Evolutionary conservation across 2,113 vertebrate species (phyloP), one percentile per base, ranked within the genome.

Genomic region (Collichthys lucidus): DNA sequence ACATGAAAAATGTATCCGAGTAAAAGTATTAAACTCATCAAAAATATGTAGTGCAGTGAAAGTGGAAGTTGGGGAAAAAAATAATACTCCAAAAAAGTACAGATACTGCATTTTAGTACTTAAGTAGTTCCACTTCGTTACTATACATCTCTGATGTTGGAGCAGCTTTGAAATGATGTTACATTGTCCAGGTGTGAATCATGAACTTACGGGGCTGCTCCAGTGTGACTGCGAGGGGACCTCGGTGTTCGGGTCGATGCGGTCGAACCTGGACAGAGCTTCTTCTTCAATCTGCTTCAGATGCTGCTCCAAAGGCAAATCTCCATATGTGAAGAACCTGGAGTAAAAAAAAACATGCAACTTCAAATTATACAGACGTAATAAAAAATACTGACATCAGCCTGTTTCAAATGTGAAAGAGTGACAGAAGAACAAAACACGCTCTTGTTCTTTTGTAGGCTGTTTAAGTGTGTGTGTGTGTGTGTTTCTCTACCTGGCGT

Each of bases 281-380:
- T 99, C 97, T 59, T 97, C 94, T 0, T 99, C 92, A 49, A 99
- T 99, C 94, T 99, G 98, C 84, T 96, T 92, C 88, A 99, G 94
- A 80, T 99, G 97, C 56, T 95, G 95, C 84, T 98, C 98, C 84
- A 99, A 63, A 0, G 96, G 97, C 53, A 99, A 93, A 85, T 96
- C 95, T 44, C 98, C 98, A 0, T 99, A 99, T 0, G 97, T 99
- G 85, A 99, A 97, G 91, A 99, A 98, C 68, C 97, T 99, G 94
- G 2, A 26, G 26, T 2, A 2, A 26, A 2, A 26, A 2, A 26
- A 26, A 26, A 26, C 26, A 26, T 3, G 26, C 26, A 26, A 26
- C 26, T 26, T 26, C 26, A 26, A 26, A 26, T 26, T 26, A 26
- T 26, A 26, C 26, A 26, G 26, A 26, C 26, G 26, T 26, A 3